Base-by-base conservation (phyloP, 1,140 invertebrate genomes). In the Drosophila dunni region DNA sequence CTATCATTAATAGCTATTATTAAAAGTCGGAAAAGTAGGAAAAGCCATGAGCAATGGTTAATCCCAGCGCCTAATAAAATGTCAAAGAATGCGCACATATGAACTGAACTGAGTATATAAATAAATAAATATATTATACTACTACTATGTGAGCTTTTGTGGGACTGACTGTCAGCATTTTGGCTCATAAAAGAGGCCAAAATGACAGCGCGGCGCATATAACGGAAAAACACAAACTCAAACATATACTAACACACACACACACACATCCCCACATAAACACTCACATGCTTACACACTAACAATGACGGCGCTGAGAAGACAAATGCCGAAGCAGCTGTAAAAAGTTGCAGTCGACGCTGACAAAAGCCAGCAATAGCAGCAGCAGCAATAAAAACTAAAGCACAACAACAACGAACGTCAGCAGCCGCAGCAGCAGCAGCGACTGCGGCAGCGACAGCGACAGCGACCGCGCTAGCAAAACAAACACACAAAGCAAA, bases 31-130 rank as follows among this genome's bases (percentile, higher is more conserved):
- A 53, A 56, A 50, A 9, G 17, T 29, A n/a, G 29, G 17, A 66
- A 73, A 38, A 13, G 29, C 48, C 51, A 58, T 75, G 73, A 71
- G 73, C 73, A 75, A 75, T 44, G 60, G 73, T 71, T 64, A 71
- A 75, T 75, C 57, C 73, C 50, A 45, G 38, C 45, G 58, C 50
- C 67, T 63, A 69, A 75, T 69, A 70, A 65, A 63, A 62, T 54
- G 54, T 50, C 54, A 67, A 79, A 79, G 81, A 88, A 88, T 89
- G 78, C 66, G 69, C 56, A 51, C 71, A 73, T 50, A 46, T 51
- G 48, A 36, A 61, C 24, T 51, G 62, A 36, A 61, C 24, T 46
- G 15, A 20, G 44, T 61, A 48, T 48, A n/a, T 61, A 60, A n/a
- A 36, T 53, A 45, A 53, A 51, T 56, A 56, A 56, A 38, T 56